Base-by-base conservation (phyloP, 1,140 invertebrate genomes). In the Neuroterus valhalla region DNA sequence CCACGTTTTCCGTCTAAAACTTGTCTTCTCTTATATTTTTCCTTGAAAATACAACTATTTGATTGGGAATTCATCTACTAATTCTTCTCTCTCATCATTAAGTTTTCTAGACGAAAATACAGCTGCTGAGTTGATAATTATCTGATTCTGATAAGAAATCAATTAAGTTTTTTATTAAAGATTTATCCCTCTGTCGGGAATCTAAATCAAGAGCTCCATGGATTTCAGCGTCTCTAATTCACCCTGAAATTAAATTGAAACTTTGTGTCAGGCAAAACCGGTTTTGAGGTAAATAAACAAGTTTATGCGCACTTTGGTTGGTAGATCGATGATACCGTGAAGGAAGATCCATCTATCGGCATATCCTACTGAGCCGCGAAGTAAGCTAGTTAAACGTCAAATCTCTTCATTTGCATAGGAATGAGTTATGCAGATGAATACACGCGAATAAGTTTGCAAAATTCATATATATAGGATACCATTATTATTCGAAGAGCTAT, bases 391-490 rank as follows among this genome's bases (percentile, higher is more conserved):
- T 87, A 78, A 82, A 85, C 78, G 79, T 83, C 80, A 85, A 86
- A 84, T 85, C 85, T 86, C 85, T 86, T 84, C 82, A 88, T 89
- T 89, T 89, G 87, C 88, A 89, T 89, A 85, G 87, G 86, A 89
- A 89, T 89, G 88, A 89, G 87, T 89, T 89, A 89, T 89, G 88
- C 86, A 89, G 87, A 89, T 89, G 87, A 88, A 87, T 89, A 88
- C 85, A 85, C 82, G 84, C 77, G 85, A 85, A 83, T 83, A 82
- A 74, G 66, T 68, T 77, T 78, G 75, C 50, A 38, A 44, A 46
- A 68, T 52, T 21, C 76, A 70, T 77, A 74, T 66, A 55, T 46
- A 62, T 38, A 38, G 31, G 26, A 62, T 62, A 23, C n/a, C n/a
- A n/a, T n/a, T n/a, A n/a, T n/a, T n/a, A 31, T 38, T 62, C 23